Evolutionary conservation across 2,797 vertebrate genomes (phyloP).

Genomic region (Sciurus carolinensis): DNA sequence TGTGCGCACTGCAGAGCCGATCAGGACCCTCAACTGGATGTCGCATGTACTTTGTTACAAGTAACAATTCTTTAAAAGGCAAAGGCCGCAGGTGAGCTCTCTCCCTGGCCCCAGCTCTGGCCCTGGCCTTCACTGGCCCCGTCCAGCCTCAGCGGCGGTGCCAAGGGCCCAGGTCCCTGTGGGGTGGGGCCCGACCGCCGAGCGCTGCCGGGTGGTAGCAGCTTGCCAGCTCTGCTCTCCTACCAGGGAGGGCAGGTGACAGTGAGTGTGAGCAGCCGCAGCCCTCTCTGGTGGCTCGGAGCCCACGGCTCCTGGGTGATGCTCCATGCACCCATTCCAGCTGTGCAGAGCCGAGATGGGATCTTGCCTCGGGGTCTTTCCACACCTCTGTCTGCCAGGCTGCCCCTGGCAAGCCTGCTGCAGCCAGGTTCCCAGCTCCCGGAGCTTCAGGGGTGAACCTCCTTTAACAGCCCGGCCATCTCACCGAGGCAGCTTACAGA

Average conservation of each 20-base stretch:
- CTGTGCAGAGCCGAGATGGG: fast-evolving
- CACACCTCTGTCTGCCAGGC: not conserved
- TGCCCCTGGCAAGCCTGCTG: not conserved
- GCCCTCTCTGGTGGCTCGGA: not conserved
- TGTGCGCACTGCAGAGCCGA: too few species aligned
- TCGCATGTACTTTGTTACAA: too few species aligned
- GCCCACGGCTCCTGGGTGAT: fast-evolving
- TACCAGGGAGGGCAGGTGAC: not conserved
- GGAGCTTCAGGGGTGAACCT: fast-evolving
- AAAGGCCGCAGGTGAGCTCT: too few species aligned
- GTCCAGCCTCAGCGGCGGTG: fast-evolving
- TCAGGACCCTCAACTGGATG: too few species aligned
- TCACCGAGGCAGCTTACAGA: too few species aligned
- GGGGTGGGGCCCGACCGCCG: fast-evolving
- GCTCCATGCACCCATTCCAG: not conserved
- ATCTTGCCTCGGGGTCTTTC: not conserved
- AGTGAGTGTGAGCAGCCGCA: fast-evolving
- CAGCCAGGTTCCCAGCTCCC: fast-evolving
- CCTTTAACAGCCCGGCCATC: too few species aligned
- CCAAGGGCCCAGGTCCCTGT: fast-evolving
- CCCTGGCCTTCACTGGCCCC: not conserved
- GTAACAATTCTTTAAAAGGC: too few species aligned
- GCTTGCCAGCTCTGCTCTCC: fast-evolving
- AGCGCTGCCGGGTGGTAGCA: not conserved
- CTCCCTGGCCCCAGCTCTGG: too few species aligned